Evolutionary conservation across 1,140 invertebrate species (phyloP), one percentile per base, ranked within the genome.

Genomic region (Lepidurus couesii): DNA sequence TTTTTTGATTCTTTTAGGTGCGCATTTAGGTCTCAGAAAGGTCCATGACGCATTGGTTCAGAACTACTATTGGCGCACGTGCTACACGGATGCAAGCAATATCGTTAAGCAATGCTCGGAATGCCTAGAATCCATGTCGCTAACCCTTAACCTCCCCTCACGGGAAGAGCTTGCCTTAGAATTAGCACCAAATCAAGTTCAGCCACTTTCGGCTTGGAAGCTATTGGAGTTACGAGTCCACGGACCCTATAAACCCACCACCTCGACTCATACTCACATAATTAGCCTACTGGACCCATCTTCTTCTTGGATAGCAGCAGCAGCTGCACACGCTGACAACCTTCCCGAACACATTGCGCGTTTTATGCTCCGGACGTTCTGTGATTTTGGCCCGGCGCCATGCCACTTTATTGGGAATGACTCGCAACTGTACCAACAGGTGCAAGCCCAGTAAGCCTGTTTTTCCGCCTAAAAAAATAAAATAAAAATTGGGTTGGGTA

Each of bases 341-440:
- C 53, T 65, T 65, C 13, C 53, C 53, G 53, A 13, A 9, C 53
- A 65, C 6, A 65, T 65, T 13, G 16, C 53, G 6, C 53, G 53
- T 21, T 65, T 65, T 65, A n/a, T 65, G 53, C 21, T 65, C 7
- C 53, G 21, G n/a, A 65, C 53, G 1, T 65, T 13, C 53, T 65
- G 9, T 65, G 53, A 65, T 65, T 65, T 65, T 65, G 53, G 53
- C 53, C 53, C 53, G 13, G 47, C 11, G 47, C 47, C 47, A 53
- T 53, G 47, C n/a, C n/a, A n/a, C n/a, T n/a, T n/a, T n/a, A n/a
- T n/a, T n/a, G n/a, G n/a, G n/a, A n/a, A n/a, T n/a, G n/a, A n/a
- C n/a, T n/a, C n/a, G n/a, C n/a, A n/a, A n/a, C n/a, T n/a, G n/a
- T n/a, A n/a, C n/a, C n/a, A n/a, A n/a, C n/a, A n/a, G n/a, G n/a